These are phyloP conservation scores for Drosophila dives DNA, from an alignment of 2,888 invertebrate species.

Conservation along the genomic window DNA sequence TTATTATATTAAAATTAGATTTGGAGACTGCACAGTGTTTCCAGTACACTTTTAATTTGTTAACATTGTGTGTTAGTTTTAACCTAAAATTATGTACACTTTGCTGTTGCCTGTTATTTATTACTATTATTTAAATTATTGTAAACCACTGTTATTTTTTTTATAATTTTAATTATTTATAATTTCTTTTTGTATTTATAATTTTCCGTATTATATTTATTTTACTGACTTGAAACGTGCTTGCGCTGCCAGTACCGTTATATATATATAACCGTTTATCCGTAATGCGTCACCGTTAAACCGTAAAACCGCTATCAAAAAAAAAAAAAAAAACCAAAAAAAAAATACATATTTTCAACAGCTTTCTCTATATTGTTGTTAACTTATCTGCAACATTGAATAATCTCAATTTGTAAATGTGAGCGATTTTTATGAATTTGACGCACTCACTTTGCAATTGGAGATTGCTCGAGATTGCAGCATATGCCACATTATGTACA, in stretches of 20 bases:
- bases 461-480: conserved; percentile 84
- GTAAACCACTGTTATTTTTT: conserved; percentile 14
- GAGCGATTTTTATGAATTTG: conserved; percentile 87
- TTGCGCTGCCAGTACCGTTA: conserved; percentile 20
- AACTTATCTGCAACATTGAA: conserved; percentile 87
- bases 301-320: conserved; percentile 27
- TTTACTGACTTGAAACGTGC: conserved; percentile 3
- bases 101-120: conserved; percentile 31
- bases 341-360: conserved; percentile 5
- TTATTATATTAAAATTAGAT: background rate
- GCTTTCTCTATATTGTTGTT: conserved; percentile 37
- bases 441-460: conserved; percentile 85
- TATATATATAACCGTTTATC: conserved; percentile 28
- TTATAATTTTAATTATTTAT: conserved; percentile 11
- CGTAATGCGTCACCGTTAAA: conserved; percentile 35
- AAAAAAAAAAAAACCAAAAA: conserved; percentile 10
- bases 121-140: conserved; percentile 23
- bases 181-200: conserved; percentile 23
- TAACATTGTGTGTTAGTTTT: conserved; percentile 18
- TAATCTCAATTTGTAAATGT: conserved; percentile 99
- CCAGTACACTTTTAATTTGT: background rate
- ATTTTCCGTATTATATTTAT: conserved; percentile 15
- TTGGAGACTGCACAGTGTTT: conserved; percentile 28
- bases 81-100: conserved; percentile 1
- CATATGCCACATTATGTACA: conserved; percentile 73